phyloP scores from a whole-genome alignment of 2,888 invertebrate species.

The Eristalinus aeneus region DNA sequence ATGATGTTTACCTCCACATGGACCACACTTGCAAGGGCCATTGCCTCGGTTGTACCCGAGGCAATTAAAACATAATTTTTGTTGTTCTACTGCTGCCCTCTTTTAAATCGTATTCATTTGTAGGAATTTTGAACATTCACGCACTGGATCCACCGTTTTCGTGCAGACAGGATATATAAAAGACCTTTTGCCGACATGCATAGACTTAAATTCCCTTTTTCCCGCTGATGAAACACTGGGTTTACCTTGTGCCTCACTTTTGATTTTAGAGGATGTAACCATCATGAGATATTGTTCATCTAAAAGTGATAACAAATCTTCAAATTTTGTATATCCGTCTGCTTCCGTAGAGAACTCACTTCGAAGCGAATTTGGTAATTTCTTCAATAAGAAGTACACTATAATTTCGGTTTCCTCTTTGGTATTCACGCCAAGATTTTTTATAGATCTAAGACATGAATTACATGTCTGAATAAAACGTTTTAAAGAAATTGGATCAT shows the following conservation, averaged over 20 bases:
- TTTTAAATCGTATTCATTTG: neutral
- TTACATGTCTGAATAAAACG: conserved; percentile 21
- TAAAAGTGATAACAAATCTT: neutral
- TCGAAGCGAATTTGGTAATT: neutral
- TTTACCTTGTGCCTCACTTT: neutral
- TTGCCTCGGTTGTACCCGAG: conserved; percentile 27
- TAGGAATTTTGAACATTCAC: neutral
- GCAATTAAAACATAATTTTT: conserved; percentile 31
- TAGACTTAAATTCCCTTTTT: neutral
- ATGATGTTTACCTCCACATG: conserved; percentile 27
- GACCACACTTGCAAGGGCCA: conserved; percentile 18
- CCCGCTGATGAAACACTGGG: neutral
- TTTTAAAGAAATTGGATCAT: conserved; percentile 1
- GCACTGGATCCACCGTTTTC: neutral
- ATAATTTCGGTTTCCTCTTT: neutral
- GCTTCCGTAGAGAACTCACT: neutral
- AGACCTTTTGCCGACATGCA: neutral
- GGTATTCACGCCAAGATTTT: neutral
- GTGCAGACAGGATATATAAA: neutral
- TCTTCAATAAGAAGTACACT: neutral
- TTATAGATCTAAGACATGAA: neutral
- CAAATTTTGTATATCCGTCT: neutral
- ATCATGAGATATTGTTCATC: neutral
- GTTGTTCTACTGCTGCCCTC: neutral
- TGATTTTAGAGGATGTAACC: neutral